Conservation (phyloP, 2,888 invertebrate species). For the Marronus borbonicus region DNA sequence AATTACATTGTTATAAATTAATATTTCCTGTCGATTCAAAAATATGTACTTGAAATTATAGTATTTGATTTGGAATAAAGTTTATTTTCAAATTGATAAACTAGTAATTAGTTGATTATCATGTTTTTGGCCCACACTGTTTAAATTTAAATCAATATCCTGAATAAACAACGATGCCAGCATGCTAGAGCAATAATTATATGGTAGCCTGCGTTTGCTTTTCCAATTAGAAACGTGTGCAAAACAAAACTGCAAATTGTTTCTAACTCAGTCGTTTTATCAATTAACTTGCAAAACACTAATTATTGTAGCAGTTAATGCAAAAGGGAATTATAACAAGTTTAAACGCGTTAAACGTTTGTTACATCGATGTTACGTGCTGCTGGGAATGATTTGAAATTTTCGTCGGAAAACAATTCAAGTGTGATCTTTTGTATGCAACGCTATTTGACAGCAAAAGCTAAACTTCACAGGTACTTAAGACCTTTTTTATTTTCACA, state of each 20-base stretch:
- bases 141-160: slow-evolving; percentile 23
- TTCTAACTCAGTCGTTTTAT: slow-evolving; percentile 2
- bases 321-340: slow-evolving; percentile 9
- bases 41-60: too few species aligned
- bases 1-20: too few species aligned
- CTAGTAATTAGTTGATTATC: background rate
- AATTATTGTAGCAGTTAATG: background rate
- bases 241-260: background rate
- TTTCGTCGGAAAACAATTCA: too few species aligned
- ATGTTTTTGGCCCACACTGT: background rate
- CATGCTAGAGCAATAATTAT: background rate
- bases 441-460: too few species aligned
- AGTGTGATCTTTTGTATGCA: too few species aligned
- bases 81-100: background rate
- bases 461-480: too few species aligned
- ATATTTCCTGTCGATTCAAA: too few species aligned
- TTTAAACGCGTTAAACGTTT: background rate
- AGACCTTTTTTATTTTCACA: too few species aligned
- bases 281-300: slow-evolving; percentile 19
- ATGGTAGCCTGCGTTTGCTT: slow-evolving; percentile 30
- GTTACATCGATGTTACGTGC: background rate
- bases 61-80: background rate
- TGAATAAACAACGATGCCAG: background rate
- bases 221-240: slow-evolving; percentile 35
- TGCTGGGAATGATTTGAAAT: too few species aligned